A percentile compares a stretch with the other conserved stretches of the same genome.
Evolutionary conservation across 2,888 invertebrate genomes (phyloP).

Genomic region (Xestia c-nigrum): DNA sequence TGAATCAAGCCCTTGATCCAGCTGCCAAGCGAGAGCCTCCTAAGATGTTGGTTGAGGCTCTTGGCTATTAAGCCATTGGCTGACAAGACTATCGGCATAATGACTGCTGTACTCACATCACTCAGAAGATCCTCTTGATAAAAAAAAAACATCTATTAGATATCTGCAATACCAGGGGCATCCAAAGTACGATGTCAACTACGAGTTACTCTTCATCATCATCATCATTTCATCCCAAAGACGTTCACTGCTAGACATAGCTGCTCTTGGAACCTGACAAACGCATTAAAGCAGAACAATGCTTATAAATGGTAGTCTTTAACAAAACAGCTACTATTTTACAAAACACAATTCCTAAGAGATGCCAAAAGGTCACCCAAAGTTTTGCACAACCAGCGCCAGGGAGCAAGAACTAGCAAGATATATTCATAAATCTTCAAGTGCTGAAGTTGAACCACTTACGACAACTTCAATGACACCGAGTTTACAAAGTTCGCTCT

Average conservation of each 20-base stretch:
- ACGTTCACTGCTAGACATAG: too few relatives aligned
- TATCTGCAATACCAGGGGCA: not conserved
- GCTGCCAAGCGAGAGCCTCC: too few relatives aligned
- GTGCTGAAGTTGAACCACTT: constrained; percentile 44
- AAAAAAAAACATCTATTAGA: not conserved
- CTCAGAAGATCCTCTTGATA: not conserved
- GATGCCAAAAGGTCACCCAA: constrained; percentile 7
- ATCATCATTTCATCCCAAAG: too few relatives aligned
- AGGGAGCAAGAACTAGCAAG: constrained; percentile 28
- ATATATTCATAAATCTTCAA: constrained; percentile 60
- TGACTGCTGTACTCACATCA: too few relatives aligned
- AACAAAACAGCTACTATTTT: not conserved
- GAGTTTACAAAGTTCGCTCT: constrained; percentile 59
- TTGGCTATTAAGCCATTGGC: too few relatives aligned
- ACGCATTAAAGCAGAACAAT: too few relatives aligned
- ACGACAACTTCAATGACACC: constrained; percentile 49
- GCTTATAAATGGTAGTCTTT: not conserved
- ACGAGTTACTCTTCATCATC: not conserved
- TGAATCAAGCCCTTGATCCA: too few relatives aligned
- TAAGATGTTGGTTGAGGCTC: too few relatives aligned
- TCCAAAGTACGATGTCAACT: too few relatives aligned
- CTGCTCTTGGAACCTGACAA: too few relatives aligned
- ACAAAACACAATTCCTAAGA: not conserved
- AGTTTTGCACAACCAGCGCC: constrained; percentile 32
- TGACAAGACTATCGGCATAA: too few relatives aligned